Conservation (phyloP, 1,140 invertebrate genomes). For the Himalopsyche phryganea region DNA sequence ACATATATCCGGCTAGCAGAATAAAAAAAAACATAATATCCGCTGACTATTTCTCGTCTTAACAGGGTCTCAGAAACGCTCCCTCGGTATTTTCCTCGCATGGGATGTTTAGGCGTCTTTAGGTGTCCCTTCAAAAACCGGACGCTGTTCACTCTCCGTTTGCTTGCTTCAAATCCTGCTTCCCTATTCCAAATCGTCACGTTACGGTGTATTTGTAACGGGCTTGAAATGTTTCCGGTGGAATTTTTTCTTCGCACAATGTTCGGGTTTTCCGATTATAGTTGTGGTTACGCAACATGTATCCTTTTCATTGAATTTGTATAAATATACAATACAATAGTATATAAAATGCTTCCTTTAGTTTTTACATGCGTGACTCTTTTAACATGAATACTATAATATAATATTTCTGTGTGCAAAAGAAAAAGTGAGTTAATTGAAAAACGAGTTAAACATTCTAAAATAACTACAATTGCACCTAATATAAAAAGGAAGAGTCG, state of each 20-base stretch:
- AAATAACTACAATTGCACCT: too few species aligned
- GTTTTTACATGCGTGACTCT: too few species aligned
- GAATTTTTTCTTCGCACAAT: constrained; percentile 17
- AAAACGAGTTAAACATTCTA: too few species aligned
- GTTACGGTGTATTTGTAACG: constrained; percentile 32
- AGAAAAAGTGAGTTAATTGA: too few species aligned
- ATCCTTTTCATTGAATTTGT: too few species aligned
- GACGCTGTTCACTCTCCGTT: constrained; percentile 15
- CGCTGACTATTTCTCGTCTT: neutral
- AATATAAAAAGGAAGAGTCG: too few species aligned
- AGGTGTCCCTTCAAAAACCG: constrained; percentile 1
- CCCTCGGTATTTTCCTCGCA: constrained; percentile 6
- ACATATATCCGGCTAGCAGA: constrained; percentile 4
- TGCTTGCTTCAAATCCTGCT: neutral
- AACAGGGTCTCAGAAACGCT: neutral
- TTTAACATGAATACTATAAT: too few species aligned
- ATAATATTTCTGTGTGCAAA: too few species aligned
- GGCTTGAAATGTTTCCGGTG: constrained; percentile 27
- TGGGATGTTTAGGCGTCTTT: neutral
- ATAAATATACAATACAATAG: too few species aligned
- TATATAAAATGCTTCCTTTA: too few species aligned
- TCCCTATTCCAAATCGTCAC: constrained; percentile 22
- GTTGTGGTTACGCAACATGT: too few species aligned
- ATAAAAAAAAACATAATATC: constrained; percentile 7
- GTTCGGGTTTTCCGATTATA: too few species aligned